phyloP scores from a whole-genome alignment of 2,888 invertebrate species.

The Laspeyria flexula region DNA sequence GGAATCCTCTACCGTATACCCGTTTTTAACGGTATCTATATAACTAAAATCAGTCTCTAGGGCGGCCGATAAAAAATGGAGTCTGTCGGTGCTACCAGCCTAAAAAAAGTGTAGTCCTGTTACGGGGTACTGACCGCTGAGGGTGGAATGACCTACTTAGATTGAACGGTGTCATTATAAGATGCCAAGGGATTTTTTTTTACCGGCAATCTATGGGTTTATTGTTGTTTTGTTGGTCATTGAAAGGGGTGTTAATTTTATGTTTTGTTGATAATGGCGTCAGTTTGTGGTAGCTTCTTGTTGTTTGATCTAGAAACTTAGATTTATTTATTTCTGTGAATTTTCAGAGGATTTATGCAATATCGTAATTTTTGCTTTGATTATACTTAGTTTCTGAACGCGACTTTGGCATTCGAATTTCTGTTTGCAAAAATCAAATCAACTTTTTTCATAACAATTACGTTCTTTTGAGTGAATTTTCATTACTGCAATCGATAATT shows the following conservation, averaged over 20 bases:
- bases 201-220: conserved; percentile 1
- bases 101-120: conserved; percentile 82
- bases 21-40: conserved; percentile 76
- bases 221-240: background rate
- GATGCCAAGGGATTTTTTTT: conserved; percentile 46
- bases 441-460: no score
- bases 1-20: conserved; percentile 47
- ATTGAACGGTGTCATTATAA: conserved; percentile 77
- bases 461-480: no score
- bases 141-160: conserved; percentile 84
- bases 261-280: background rate
- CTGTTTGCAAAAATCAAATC: no score
- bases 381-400: no score
- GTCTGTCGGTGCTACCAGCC: conserved; percentile 54
- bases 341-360: no score
- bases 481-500: no score
- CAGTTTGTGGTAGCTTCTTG: no score
- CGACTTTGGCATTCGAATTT: no score
- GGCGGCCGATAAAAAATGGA: conserved; percentile 80
- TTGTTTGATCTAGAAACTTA: background rate
- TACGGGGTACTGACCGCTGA: conserved; percentile 77
- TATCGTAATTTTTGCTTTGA: no score
- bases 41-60: conserved; percentile 77
- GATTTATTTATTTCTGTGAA: background rate
- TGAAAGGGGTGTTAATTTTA: background rate